phyloP scores from a whole-genome alignment of 2,797 vertebrate genomes.

The Thripadectes ignobilis region DNA sequence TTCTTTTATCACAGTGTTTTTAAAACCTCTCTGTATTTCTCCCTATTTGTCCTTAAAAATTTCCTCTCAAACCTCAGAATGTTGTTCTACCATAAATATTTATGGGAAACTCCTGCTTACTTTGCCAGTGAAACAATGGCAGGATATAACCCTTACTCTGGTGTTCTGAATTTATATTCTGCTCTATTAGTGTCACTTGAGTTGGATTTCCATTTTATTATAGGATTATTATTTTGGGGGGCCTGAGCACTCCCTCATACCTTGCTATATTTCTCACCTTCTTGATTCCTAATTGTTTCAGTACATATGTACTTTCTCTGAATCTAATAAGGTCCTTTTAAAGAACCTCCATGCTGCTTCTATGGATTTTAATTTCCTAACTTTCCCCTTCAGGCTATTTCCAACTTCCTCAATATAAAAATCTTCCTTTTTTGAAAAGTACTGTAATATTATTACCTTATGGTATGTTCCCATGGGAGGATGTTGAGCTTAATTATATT shows the following conservation, averaged over 20 bases:
- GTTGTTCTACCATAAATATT: slow-evolving; percentile 21
- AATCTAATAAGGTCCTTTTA: slow-evolving; percentile 40
- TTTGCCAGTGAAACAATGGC: slow-evolving; percentile 42
- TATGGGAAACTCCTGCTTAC: slow-evolving; percentile 23
- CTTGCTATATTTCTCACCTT: slow-evolving; percentile 60
- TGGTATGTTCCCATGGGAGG: slow-evolving; percentile 68
- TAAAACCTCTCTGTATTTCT: background rate
- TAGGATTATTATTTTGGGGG: slow-evolving; percentile 37
- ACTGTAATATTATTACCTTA: slow-evolving; percentile 75
- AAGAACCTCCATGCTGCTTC: slow-evolving; percentile 55
- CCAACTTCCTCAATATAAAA: slow-evolving; percentile 74
- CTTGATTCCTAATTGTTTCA: slow-evolving; percentile 64
- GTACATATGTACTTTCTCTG: slow-evolving; percentile 6
- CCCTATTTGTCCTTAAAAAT: slow-evolving; percentile 22
- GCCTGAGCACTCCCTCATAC: slow-evolving; percentile 21
- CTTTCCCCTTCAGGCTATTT: slow-evolving; percentile 71
- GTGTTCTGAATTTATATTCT: slow-evolving; percentile 34
- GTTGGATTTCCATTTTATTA: slow-evolving; percentile 58
- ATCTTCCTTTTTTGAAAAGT: slow-evolving; percentile 68
- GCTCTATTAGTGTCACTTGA: slow-evolving; percentile 33
- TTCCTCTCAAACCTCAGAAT: slow-evolving; percentile 11
- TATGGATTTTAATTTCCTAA: slow-evolving; percentile 70
- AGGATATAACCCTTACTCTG: slow-evolving; percentile 48
- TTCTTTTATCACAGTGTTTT: background rate
- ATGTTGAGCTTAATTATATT: slow-evolving; percentile 76